Percentiles rank a stretch among this genome's conserved stretches.
Evolutionary conservation across 1,140 invertebrate species (phyloP).

Genomic region (Anadara kagoshimensis): DNA sequence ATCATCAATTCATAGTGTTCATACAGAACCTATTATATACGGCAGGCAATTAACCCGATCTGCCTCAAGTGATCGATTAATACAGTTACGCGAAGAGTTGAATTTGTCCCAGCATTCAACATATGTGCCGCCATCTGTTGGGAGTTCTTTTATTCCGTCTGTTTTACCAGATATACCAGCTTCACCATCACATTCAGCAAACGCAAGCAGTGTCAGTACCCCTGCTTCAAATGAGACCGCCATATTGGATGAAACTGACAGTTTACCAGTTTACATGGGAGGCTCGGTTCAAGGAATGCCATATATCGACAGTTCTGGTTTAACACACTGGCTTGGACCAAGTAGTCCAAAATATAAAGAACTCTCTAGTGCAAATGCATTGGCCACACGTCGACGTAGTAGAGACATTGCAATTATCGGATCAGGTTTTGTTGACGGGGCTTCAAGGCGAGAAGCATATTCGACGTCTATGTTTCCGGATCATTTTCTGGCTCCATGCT

Average conservation of each 20-base stretch:
- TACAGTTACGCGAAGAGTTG: too few species aligned
- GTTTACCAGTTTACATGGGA: background rate
- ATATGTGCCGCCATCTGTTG: too few species aligned
- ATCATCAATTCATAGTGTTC: too few species aligned
- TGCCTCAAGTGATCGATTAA: too few species aligned
- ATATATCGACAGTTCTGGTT: conserved; percentile 7
- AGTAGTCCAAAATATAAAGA: conserved; percentile 13
- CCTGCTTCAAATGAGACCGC: background rate
- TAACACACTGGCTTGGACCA: conserved; percentile 18
- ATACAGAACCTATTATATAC: too few species aligned
- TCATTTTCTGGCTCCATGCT: conserved; percentile 38
- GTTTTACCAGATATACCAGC: too few species aligned
- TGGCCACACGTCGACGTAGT: too few species aligned
- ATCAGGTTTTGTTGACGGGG: background rate
- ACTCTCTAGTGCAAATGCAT: background rate
- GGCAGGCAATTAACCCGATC: too few species aligned
- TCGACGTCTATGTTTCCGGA: conserved; percentile 5
- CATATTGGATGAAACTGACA: background rate
- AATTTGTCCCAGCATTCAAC: too few species aligned
- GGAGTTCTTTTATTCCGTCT: too few species aligned
- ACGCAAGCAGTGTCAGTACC: background rate
- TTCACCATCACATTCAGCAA: background rate
- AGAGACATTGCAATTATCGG: background rate
- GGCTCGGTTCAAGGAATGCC: conserved; percentile 6
- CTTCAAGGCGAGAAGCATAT: conserved; percentile 1